Base-by-base conservation (phyloP, 2,888 invertebrate genomes). In the Eucriotettix oculatus region DNA sequence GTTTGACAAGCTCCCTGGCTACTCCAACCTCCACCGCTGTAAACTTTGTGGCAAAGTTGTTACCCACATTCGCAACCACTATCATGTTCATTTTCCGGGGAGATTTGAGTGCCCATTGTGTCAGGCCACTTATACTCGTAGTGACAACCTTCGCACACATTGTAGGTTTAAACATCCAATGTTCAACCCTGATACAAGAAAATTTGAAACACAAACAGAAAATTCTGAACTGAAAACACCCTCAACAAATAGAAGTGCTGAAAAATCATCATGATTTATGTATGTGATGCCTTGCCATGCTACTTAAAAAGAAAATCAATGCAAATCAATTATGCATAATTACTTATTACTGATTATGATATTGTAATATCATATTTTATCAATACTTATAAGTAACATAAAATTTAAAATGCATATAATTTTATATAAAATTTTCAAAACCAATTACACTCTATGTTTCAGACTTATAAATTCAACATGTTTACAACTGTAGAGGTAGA, bases 11-110 rank as follows among this genome's bases (percentile, higher is more conserved):
- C 84, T 90, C 80, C 88, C 89, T 78, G 90, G 90, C 78, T 67
- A 65, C 62, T 87, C 88, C 80, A 90, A 90, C 83, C 86, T 89
- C 81, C 90, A 90, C 83, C 87, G 89, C 76, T 90, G 90, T 84
- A 90, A 90, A 83, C 84, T 90, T 79, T 90, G 90, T 81, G 90
- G 90, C 79, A 90, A 90, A 84, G 88, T 90, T 82, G 90, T 90
- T 79, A 90, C 90, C 77, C 90, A 90, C 83, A 90, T 90, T 81
- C 85, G 90, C 75, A 90, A 90, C 82, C 90, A 90, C 82, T 90
- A 90, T 80, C 90, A 90, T 80, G 90, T 90, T 78, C 90, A 90
- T 81, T 90, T 90, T 81, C 90, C 90, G 74, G 90, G 90, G 72
- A 85, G 88, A 74, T 90, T 90, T 81, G 89, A 90, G 82, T 90